Conservation (phyloP, 2,797 vertebrate genomes). For the Pampus argenteus region DNA sequence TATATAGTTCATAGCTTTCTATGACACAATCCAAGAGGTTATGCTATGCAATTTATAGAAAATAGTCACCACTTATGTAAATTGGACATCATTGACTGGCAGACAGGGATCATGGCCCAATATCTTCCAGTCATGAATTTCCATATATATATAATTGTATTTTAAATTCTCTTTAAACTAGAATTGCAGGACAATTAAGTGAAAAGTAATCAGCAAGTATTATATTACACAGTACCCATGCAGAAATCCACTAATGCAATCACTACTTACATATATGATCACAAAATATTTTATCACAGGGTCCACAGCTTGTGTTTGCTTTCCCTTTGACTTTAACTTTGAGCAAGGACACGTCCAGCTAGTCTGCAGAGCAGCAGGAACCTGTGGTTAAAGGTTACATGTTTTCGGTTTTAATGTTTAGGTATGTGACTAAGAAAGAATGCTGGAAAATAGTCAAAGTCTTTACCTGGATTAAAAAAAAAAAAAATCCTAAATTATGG, state of each 20-base stretch:
- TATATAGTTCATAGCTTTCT: not conserved
- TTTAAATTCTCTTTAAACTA: no score
- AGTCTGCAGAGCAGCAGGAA: not conserved
- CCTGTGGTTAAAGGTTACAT: not conserved
- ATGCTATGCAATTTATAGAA: no score
- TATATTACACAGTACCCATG: not conserved
- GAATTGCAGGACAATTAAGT: no score
- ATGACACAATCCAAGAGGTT: not conserved
- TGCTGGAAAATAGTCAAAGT: rapidly evolving
- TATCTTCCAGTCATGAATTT: no score
- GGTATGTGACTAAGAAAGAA: not conserved
- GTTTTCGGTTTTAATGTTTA: no score
- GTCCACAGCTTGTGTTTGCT: not conserved
- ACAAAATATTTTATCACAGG: not conserved
- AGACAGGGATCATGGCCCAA: no score
- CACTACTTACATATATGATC: not conserved
- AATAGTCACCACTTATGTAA: not conserved
- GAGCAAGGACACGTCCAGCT: not conserved
- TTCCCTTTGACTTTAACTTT: not conserved
- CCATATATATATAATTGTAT: no score
- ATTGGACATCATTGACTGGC: not conserved
- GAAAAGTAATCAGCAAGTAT: not conserved
- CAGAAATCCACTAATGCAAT: not conserved
- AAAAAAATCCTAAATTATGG: not conserved
- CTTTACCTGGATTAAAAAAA: not conserved